Percentiles rank a stretch among this genome's conserved stretches.
phyloP scores from a whole-genome alignment of 2,888 invertebrate genomes.

The Aleiodes leptofemur region DNA sequence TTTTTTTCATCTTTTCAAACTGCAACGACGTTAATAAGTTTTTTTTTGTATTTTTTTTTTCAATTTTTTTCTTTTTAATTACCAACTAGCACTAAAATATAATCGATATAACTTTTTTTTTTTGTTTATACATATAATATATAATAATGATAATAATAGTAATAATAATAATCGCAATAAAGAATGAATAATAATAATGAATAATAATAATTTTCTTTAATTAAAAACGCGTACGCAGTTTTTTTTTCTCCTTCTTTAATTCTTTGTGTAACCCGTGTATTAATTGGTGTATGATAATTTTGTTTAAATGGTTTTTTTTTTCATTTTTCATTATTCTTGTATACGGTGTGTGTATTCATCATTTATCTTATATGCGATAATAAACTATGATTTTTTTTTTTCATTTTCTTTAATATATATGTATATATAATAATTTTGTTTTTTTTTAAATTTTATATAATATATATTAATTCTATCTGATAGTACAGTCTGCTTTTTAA shows the following conservation, averaged over 20 bases:
- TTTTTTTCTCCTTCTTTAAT: background rate
- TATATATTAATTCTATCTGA: slow-evolving; percentile 73
- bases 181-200: slow-evolving; percentile 62
- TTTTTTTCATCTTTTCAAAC: slow-evolving; percentile 61
- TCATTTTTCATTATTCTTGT: slow-evolving; percentile 45
- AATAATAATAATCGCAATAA: slow-evolving; percentile 63
- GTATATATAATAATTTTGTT: slow-evolving; percentile 51
- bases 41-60: slow-evolving; percentile 47
- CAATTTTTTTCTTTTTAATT: slow-evolving; percentile 52
- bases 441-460: slow-evolving; percentile 58
- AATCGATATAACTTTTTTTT: slow-evolving; percentile 73
- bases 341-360: slow-evolving; percentile 41
- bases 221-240: slow-evolving; percentile 50
- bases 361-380: slow-evolving; percentile 63
- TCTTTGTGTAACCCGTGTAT: slow-evolving; percentile 50
- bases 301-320: slow-evolving; percentile 36
- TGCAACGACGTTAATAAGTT: slow-evolving; percentile 74
- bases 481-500: slow-evolving; percentile 75
- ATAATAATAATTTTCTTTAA: slow-evolving; percentile 31
- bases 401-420: slow-evolving; percentile 61
- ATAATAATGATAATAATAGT: slow-evolving; percentile 48
- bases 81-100: slow-evolving; percentile 75
- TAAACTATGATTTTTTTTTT: slow-evolving; percentile 68
- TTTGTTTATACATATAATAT: slow-evolving; percentile 60
- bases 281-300: slow-evolving; percentile 44